Percentiles rank a stretch among this genome's conserved stretches.
phyloP scores from a whole-genome alignment of 2,113 vertebrate genomes.

The Morone saxatilis region DNA sequence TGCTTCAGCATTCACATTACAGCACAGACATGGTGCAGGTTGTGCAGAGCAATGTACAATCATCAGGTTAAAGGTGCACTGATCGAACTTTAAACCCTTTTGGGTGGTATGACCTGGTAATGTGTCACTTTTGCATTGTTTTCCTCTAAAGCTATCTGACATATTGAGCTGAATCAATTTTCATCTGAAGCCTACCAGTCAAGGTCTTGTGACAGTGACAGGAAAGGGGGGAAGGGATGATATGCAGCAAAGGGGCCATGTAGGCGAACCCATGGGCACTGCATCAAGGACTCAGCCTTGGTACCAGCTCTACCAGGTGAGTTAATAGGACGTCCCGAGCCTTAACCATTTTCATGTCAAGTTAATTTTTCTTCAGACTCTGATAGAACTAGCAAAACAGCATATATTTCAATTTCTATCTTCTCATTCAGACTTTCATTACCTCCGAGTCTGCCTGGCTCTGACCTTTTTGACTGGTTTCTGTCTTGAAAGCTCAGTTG shows the following conservation, averaged over 20 bases:
- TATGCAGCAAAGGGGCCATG: too few species aligned
- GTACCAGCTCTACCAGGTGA: too few species aligned
- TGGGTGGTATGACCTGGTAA: neutral
- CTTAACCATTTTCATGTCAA: too few species aligned
- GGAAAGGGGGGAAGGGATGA: too few species aligned
- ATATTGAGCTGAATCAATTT: neutral
- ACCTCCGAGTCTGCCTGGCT: neutral
- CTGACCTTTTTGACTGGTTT: constrained; percentile 42
- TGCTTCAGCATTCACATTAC: neutral
- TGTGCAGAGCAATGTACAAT: neutral
- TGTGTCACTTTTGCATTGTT: neutral
- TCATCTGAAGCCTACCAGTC: neutral
- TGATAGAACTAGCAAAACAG: too few species aligned
- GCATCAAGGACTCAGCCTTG: too few species aligned
- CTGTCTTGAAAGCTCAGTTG: constrained; percentile 14
- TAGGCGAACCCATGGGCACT: too few species aligned
- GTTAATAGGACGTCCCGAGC: too few species aligned
- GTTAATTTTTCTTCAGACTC: too few species aligned
- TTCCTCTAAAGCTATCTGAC: neutral
- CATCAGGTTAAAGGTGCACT: neutral
- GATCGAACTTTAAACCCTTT: neutral
- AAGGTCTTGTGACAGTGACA: neutral
- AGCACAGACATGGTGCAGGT: neutral
- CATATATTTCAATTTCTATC: neutral
- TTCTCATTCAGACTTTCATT: constrained; percentile 23